Percentiles rank a stretch among this genome's conserved stretches.
These are phyloP conservation scores for Theodoxus fluviatilis DNA, from an alignment of 2,888 invertebrate genomes.

Conservation along the genomic window DNA sequence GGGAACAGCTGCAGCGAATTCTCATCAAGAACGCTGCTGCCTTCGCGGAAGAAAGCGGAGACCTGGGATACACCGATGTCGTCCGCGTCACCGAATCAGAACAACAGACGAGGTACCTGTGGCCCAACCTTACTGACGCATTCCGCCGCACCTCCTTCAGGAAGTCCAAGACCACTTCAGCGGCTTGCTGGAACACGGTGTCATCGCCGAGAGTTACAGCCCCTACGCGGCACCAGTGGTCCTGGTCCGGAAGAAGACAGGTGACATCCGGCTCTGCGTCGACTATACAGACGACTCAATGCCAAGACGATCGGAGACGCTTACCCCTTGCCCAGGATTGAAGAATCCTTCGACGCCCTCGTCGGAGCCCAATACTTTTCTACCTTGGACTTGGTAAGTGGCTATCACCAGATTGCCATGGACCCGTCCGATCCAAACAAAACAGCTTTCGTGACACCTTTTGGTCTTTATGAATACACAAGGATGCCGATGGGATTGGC, in stretches of 20 bases:
- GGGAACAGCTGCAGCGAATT: not conserved
- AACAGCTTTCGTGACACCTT: too few species aligned
- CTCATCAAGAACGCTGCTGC: not conserved
- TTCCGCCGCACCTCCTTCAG: not conserved
- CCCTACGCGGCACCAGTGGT: slow-evolving; percentile 10
- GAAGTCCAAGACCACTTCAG: slow-evolving; percentile 19
- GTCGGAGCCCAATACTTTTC: too few species aligned
- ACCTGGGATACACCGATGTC: slow-evolving; percentile 15
- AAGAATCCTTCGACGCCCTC: too few species aligned
- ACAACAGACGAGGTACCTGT: not conserved
- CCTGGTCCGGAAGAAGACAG: slow-evolving; percentile 14
- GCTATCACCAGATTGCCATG: too few species aligned
- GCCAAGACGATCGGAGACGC: not conserved
- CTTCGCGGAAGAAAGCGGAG: not conserved
- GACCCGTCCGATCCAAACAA: too few species aligned
- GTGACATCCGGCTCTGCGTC: slow-evolving; percentile 4
- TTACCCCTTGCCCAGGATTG: too few species aligned
- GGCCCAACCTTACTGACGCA: not conserved
- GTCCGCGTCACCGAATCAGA: slow-evolving; percentile 2
- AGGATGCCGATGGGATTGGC: too few species aligned
- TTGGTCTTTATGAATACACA: too few species aligned
- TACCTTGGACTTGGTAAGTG: too few species aligned
- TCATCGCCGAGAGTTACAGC: slow-evolving; percentile 11
- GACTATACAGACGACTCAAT: slow-evolving; percentile 11
- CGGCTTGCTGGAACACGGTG: not conserved